phyloP scores from a whole-genome alignment of 2,797 vertebrate genomes.

The Antennarius maculatus region DNA sequence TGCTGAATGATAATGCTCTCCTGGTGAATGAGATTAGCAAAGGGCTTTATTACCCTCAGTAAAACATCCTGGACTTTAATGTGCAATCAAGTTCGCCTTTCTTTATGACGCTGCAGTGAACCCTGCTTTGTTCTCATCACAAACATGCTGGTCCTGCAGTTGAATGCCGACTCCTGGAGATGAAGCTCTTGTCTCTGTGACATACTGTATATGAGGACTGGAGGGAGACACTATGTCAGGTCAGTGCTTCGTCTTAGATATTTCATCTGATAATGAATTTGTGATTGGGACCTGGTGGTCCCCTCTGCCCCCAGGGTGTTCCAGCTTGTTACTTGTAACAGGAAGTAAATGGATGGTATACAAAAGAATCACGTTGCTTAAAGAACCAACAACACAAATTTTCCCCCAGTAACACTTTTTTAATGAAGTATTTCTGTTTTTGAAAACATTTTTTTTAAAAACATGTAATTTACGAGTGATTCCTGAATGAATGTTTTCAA shows the following conservation, averaged over 20 bases:
- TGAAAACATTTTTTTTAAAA: no score
- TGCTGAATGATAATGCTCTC: conserved; percentile 66
- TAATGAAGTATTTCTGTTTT: no score
- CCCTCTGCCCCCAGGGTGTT: no score
- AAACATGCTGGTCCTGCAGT: conserved; percentile 78
- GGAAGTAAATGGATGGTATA: no score
- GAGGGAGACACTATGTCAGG: conserved; percentile 63
- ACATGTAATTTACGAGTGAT: no score
- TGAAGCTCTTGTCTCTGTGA: conserved; percentile 75
- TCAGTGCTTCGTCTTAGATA: conserved; percentile 35
- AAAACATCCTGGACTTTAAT: conserved; percentile 81
- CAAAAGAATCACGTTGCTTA: no score
- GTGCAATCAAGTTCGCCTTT: conserved; percentile 70
- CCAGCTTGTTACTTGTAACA: no score
- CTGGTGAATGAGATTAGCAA: conserved; percentile 77
- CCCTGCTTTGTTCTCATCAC: conserved; percentile 71
- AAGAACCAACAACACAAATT: no score
- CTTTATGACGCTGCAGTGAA: conserved; percentile 75
- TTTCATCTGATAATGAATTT: conserved; percentile 52
- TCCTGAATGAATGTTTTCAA: no score
- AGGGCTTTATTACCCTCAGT: conserved; percentile 78
- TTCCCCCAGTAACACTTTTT: no score
- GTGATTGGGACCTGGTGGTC: conserved; percentile 37
- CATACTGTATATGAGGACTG: conserved; percentile 46
- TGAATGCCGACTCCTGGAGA: conserved; percentile 56